Base-by-base conservation (phyloP, 2,888 invertebrate genomes). In the Endotricha flammealis region DNA sequence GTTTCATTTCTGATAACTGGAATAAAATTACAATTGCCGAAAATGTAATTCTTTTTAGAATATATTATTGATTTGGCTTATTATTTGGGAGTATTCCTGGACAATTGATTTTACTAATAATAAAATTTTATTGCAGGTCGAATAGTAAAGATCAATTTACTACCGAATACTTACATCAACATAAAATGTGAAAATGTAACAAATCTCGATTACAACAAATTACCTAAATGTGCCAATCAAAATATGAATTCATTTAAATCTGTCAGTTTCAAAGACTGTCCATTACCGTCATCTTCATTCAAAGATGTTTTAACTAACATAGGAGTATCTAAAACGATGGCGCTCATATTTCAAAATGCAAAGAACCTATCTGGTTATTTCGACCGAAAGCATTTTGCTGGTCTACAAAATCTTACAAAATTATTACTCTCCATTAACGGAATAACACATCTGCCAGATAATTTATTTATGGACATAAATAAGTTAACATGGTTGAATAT, bases 401-500 rank as follows among this genome's bases (percentile, higher is more conserved):
- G 89, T 13, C 72, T 92, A 31, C 73, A 86, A 39, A 85, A 87
- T 45, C 64, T 82, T 30, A 88, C 87, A 1, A 85, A 87, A 33
- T 64, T 93, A 32, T 72, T 88, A 9, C 70, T 93, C 2, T 88
- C 89, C 7, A 87, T 89, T 24, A 92, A 92, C 55, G 88, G 89
- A 8, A 69, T 93, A 3, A 86, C 88, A 0, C 82, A 88, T 42
- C 73, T 93, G 23, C 89, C 90, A 0, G 87, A 87, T 27, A 89
- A 92, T 61, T 57, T 92, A 9, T 89, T 94, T 44, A 64, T 63
- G 12, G 90, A 90, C 47, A 71, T 91, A 42, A 79, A 75, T 29
- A 89, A 91, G 44, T 62, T 93, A n/a, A 88, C 79, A 3, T 88
- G 89, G 87, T 64, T 94, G 33, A 90, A 91, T 53, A 87, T 94